A percentile compares a stretch with the other conserved stretches of the same genome.
phyloP scores from a whole-genome alignment of 1,140 invertebrate genomes.

The Pseudomyrmex dendroicus region DNA sequence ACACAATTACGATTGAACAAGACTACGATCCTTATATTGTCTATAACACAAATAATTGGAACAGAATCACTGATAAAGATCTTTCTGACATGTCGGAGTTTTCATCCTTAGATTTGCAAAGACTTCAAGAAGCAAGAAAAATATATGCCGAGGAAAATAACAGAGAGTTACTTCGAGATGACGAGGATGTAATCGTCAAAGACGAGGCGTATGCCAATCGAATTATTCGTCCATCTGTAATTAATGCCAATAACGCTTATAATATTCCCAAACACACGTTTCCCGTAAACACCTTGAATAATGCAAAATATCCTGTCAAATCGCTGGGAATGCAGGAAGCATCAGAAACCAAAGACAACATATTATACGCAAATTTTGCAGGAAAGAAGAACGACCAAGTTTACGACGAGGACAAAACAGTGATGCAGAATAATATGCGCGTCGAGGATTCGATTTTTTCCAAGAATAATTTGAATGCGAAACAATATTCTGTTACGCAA shows the following conservation, averaged over 20 bases:
- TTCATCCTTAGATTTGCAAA: neutral
- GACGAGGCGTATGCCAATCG: neutral
- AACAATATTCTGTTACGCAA: neutral
- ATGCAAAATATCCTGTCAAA: neutral
- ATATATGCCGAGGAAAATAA: constrained; percentile 17
- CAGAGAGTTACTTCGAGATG: neutral
- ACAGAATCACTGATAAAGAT: neutral
- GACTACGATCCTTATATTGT: neutral
- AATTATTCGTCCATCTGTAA: constrained; percentile 1
- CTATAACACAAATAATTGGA: neutral
- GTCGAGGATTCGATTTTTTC: neutral
- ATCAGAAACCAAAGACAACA: neutral
- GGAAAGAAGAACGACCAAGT: neutral
- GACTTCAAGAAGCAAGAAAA: neutral
- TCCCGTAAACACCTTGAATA: constrained; percentile 18
- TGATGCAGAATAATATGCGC: neutral
- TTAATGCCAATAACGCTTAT: constrained; percentile 19
- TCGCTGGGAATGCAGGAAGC: neutral
- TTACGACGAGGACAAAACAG: neutral
- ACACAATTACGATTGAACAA: neutral
- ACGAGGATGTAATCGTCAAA: neutral
- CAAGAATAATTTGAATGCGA: neutral
- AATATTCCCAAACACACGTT: constrained; percentile 8
- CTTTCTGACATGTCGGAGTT: neutral
- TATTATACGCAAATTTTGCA: constrained; percentile 2